Evolutionary conservation across 2,888 invertebrate species (phyloP).

Genomic region (Netelia melanura): DNA sequence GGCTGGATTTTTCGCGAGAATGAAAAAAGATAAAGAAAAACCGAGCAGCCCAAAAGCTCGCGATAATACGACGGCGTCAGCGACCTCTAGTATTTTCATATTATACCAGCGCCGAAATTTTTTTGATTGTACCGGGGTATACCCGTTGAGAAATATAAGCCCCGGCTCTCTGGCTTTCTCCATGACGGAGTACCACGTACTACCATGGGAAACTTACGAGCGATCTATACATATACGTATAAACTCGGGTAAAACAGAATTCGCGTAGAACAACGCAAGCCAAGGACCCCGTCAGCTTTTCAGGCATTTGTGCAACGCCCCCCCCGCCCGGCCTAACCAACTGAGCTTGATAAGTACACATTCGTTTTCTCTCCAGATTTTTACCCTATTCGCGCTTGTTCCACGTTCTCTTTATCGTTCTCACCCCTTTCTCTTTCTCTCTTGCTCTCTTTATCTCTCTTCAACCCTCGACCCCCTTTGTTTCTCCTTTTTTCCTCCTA

Average conservation of each 20-base stretch:
- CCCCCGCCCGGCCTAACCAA: neutral
- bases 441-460: slow-evolving; percentile 51
- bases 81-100: slow-evolving; percentile 47
- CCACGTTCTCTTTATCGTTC: slow-evolving; percentile 28
- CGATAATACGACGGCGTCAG: neutral
- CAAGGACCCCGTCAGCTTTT: slow-evolving; percentile 54
- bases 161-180: neutral
- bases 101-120: slow-evolving; percentile 28
- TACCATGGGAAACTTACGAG: slow-evolving; percentile 25
- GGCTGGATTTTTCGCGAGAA: slow-evolving; percentile 10
- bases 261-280: slow-evolving; percentile 33
- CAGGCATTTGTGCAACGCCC: slow-evolving; percentile 7
- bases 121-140: neutral
- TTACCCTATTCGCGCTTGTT: slow-evolving; percentile 47
- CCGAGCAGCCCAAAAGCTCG: too few species aligned
- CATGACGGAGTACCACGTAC: neutral
- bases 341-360: slow-evolving; percentile 60
- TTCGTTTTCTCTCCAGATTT: slow-evolving; percentile 47
- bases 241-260: neutral
- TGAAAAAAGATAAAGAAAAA: neutral
- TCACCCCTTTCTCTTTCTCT: slow-evolving; percentile 13
- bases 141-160: slow-evolving; percentile 29
- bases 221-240: neutral
- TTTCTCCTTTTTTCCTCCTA: slow-evolving; percentile 40
- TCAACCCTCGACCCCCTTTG: slow-evolving; percentile 44